Evolutionary conservation across 2,113 vertebrate genomes (phyloP), one percentile per base, ranked within the genome.

Genomic region (Neoarius graeffei): DNA sequence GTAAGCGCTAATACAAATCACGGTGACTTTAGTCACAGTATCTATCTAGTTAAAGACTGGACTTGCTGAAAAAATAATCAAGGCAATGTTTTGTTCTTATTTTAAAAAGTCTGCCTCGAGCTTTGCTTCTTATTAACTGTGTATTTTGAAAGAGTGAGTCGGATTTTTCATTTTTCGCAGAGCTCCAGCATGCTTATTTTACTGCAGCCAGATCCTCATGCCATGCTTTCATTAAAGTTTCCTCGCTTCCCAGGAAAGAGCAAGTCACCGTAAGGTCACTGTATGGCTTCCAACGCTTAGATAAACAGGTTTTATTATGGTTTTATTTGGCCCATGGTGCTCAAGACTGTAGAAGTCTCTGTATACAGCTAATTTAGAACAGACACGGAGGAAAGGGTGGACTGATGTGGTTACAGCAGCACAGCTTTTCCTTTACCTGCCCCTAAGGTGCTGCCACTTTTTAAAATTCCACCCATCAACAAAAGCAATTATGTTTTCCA

Each of bases 271-370:
- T 74, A 71, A 77, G 92, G 90, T 92, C 89, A 88, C 87, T 87
- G 86, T 85, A 91, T 86, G 90, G 87, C 85, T 89, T 91, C 91
- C 91, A 89, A 91, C 76, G 74, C 90, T 91, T 89, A 91, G 83
- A 91, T 87, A 91, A 92, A 92, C 88, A 62, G 81, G 54, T 76
- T 69, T 87, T 91, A 89, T 93, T 91, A 92, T 90, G 90, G 90
- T 93, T 93, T 87, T 88, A 86, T 67, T 89, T 93, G 92, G 91
- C 88, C 67, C 71, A 20, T 71, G 83, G 35, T 88, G 64, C 54
- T 30, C 56, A 13, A 67, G 67, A 42, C 66, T 76, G 67, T 66
- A 69, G 59, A 62, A 48, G 50, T n/a, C 25, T 82, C 56, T 85
- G 5, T 88, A 80, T 76, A 82, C 57, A 88, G 84, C 56, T 86